Percentiles rank a stretch among this genome's conserved stretches.
These are phyloP conservation scores for Urocitellus parryii DNA, from an alignment of 2,113 vertebrate species.

Conservation along the genomic window DNA sequence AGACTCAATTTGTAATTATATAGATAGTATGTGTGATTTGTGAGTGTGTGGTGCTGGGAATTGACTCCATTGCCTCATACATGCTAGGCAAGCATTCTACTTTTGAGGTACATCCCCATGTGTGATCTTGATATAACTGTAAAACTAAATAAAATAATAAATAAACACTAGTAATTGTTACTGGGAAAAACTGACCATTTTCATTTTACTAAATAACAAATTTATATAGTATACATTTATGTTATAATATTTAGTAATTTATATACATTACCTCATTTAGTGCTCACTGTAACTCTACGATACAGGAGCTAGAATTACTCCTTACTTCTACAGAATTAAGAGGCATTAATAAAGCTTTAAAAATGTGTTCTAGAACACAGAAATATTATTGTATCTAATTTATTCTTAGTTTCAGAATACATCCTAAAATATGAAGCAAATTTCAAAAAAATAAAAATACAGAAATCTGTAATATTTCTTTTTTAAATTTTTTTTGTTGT, in stretches of 20 bases:
- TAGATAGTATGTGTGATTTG: too few relatives aligned
- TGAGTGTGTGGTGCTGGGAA: not conserved
- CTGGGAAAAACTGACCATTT: not conserved
- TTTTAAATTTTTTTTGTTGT: too few relatives aligned
- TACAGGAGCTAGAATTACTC: not conserved
- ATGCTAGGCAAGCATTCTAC: not conserved
- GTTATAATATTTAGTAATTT: not conserved
- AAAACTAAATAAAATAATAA: conserved; percentile 3
- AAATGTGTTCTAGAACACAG: not conserved
- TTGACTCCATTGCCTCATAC: not conserved
- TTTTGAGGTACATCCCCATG: not conserved
- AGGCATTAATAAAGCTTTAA: not conserved
- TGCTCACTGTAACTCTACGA: not conserved
- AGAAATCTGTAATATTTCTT: too few relatives aligned
- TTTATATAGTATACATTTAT: not conserved
- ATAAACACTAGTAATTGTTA: not conserved
- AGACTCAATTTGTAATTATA: conserved; percentile 17
- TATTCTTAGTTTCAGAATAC: not conserved
- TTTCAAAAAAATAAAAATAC: too few relatives aligned
- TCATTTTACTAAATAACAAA: conserved; percentile 9
- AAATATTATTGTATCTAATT: too few relatives aligned
- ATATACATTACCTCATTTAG: not conserved
- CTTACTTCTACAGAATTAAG: not conserved
- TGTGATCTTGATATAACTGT: conserved; percentile 22
- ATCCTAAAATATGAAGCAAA: too few relatives aligned